Base-by-base conservation (phyloP, 2,888 invertebrate species). In the Unio pictorum region DNA sequence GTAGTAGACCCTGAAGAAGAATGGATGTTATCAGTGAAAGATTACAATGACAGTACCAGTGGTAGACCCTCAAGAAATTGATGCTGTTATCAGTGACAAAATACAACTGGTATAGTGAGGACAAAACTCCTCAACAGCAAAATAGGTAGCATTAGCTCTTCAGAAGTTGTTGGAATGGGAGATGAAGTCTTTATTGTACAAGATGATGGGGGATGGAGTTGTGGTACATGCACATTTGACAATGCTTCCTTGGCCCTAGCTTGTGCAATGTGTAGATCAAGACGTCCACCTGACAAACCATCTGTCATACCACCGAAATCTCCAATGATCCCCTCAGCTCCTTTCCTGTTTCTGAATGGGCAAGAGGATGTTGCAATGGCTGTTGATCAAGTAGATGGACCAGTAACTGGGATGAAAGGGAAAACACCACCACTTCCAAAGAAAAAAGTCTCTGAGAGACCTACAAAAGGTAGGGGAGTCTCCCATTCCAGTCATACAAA, bases 191-290 rank as follows among this genome's bases (percentile, higher is more conserved):
- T 45, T 45, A 45, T 45, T 45, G 45, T 45, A 15, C 30, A 62
- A 8, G 45, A 23, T 23, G 62, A 59, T 62, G 69, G 66, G 18
- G 67, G 60, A 30, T 97, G 97, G 97, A 93, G 95, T 18, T 97
- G 97, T 89, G 93, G 93, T 76, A 95, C 95, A 82, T 97, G 97
- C 88, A 97, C 97, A 2, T 91, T 97, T 71, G 93, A 95, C 26
- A 97, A 97, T 90, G 93, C 94, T 30, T 91, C 92, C 0, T 91
- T 92, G 26, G 93, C 93, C 0, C 92, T 93, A 72, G 94, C 94
- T 0, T 97, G 97, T 88, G 94, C 94, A 17, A 96, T 95, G 0
- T 97, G 97, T 89, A 95, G 95, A 60, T 95, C 75, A 56, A 68
- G 66, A 45, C 64, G 70, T 26, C 68, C 69, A 5, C 55, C 23